Conservation (phyloP, 2,113 vertebrate genomes). For the Neotoma lepida region DNA sequence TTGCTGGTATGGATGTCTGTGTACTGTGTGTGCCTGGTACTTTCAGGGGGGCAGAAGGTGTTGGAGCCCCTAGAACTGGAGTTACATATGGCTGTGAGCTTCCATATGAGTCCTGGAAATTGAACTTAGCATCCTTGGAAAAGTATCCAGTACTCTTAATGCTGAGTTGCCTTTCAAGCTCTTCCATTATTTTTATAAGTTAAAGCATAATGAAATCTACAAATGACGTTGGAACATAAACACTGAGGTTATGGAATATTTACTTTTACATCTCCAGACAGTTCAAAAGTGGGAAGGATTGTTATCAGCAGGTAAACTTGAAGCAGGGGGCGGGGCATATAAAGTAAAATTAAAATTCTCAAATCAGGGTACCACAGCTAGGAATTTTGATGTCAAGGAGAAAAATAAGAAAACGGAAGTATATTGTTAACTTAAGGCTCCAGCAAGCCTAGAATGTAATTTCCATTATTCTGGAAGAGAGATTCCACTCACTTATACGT, state of each 20-base stretch:
- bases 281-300: not conserved
- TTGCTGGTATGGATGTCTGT: not conserved
- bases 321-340: not conserved
- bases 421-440: not conserved
- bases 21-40: not conserved
- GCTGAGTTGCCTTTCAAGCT: not conserved
- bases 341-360: conserved; percentile 26
- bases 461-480: not conserved
- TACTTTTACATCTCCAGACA: not conserved
- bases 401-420: conserved; percentile 53
- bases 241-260: not conserved
- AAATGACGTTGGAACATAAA: not conserved
- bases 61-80: not conserved
- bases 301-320: not conserved
- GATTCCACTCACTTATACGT: not conserved
- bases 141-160: not conserved
- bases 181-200: not conserved
- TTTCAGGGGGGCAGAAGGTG: not conserved
- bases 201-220: not conserved
- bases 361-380: not conserved
- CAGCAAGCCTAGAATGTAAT: not conserved
- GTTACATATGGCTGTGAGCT: not conserved
- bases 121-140: not conserved
- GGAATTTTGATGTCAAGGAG: conserved; percentile 14
- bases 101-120: not conserved